Evolutionary conservation across 2,888 invertebrate species (phyloP), one percentile per base, ranked within the genome.

Genomic region (Craniophora ligustri): DNA sequence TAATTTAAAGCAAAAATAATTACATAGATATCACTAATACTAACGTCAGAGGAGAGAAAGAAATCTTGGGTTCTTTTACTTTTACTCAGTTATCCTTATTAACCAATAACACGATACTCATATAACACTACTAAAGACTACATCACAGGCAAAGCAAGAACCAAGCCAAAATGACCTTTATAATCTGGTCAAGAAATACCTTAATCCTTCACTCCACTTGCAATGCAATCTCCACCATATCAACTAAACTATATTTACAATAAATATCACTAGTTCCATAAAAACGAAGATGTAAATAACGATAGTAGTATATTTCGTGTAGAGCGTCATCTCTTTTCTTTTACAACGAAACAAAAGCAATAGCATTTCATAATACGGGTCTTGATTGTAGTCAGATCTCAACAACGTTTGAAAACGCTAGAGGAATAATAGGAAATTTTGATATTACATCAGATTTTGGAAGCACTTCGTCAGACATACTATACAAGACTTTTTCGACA

Each of bases 231-330:
- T 21, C 10, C n/a, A 35, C 6, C 41, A 35, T 39, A 50, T 21
- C 21, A 45, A 34, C 45, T 59, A 51, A 39, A 35, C 16, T 62
- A 63, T 75, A 74, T 74, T 65, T 77, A 77, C 74, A 76, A 70
- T 67, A 72, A 75, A 73, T 68, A 76, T 62, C 55, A 63, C 60
- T 67, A 65, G 6, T 55, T 40, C 60, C 19, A 26, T 49, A 38
- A 51, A 57, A 34, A 64, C 41, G 26, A 26, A 26, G 26, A 26
- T 53, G 30, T 51, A 41, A 35, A 54, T 23, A 38, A 32, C n/a
- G 26, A n/a, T 26, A 2, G 26, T n/a, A 26, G n/a, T 26, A 26
- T n/a, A n/a, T n/a, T n/a, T 26, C 4, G n/a, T 26, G 5, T 26
- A 26, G 3, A 0, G n/a, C 26, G 3, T 2, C 26, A 26, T 26